Percentiles rank a stretch among this genome's conserved stretches.
These are phyloP conservation scores for Metellina segmentata DNA, from an alignment of 2,888 invertebrate species.

Conservation along the genomic window DNA sequence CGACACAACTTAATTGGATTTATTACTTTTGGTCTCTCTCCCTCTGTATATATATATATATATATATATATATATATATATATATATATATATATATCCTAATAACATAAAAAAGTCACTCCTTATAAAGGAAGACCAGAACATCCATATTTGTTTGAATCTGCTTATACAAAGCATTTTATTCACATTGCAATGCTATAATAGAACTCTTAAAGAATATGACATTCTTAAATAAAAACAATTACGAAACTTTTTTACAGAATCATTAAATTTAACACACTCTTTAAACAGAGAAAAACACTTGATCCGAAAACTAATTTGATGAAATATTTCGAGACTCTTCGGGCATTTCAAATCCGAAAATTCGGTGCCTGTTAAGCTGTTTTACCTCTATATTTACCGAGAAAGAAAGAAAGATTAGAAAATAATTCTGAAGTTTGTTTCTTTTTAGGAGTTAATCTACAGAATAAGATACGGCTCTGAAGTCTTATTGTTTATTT, in stretches of 20 bases:
- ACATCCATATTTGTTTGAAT: too few species aligned
- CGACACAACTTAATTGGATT: too few species aligned
- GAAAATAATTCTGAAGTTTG: conserved; percentile 21
- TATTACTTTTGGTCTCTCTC: neutral
- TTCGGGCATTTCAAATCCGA: conserved; percentile 8
- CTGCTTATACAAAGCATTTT: too few species aligned
- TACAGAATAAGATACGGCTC: conserved; percentile 43
- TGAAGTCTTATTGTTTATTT: conserved; percentile 23
- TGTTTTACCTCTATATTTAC: neutral
- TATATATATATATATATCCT: too few species aligned
- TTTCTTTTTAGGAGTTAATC: conserved; percentile 49
- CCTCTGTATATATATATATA: too few species aligned
- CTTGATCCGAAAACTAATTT: conserved; percentile 6
- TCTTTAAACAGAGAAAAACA: conserved; percentile 20
- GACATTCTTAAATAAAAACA: too few species aligned
- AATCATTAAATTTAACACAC: conserved; percentile 24
- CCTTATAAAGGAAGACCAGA: too few species aligned
- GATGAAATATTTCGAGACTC: conserved; percentile 29
- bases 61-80: too few species aligned
- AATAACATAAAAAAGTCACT: too few species aligned
- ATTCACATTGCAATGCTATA: too few species aligned
- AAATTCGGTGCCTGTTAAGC: conserved; percentile 16
- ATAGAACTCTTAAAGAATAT: too few species aligned
- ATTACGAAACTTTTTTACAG: too few species aligned
- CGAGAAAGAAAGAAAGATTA: conserved; percentile 8